Base-by-base conservation (phyloP, 2,888 invertebrate genomes). In the Antheraea assamensis region DNA sequence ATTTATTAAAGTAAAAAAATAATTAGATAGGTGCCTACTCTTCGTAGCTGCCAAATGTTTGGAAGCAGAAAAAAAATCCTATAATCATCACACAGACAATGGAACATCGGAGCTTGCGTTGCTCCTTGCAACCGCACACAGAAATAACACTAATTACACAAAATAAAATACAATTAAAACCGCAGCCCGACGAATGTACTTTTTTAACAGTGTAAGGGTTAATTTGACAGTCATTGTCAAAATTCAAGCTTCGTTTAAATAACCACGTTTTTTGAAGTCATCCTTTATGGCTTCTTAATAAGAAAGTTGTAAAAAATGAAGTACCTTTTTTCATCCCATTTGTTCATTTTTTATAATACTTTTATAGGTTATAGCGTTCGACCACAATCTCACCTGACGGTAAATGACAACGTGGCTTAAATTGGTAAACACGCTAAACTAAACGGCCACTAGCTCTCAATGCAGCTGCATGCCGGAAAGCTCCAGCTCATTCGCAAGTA, bases 161-260 rank as follows among this genome's bases (percentile, higher is more conserved):
- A 79, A 76, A 76, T 19, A 75, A 76, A 85, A 83, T 81, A 89
- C 87, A 88, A 91, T 88, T 89, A 88, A 84, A 88, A 88, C 90
- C 89, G 79, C 91, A 91, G 88, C 80, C 81, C 77, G 84, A 80
- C 76, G 77, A 78, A 80, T 80, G 55, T 74, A 35, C 78, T 75
- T 74, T 78, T 76, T 75, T 78, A 71, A 74, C 77, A 81, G 80
- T 82, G 80, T 78, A 76, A 79, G 81, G 76, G 79, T 82, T 83
- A 85, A 83, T 82, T 79, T 79, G 79, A 80, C 77, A 78, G 80
- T 82, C 80, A 80, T 84, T 81, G 79, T 76, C 77, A 76, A 78
- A 77, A 78, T 76, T 73, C 73, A 78, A 80, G n/a, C 75, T 77
- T 73, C 72, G 74, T 78, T 73, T 72, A 74, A 61, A 66, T 66